phyloP scores from a whole-genome alignment of 2,888 invertebrate genomes.

The Aspidiotus destructor region DNA sequence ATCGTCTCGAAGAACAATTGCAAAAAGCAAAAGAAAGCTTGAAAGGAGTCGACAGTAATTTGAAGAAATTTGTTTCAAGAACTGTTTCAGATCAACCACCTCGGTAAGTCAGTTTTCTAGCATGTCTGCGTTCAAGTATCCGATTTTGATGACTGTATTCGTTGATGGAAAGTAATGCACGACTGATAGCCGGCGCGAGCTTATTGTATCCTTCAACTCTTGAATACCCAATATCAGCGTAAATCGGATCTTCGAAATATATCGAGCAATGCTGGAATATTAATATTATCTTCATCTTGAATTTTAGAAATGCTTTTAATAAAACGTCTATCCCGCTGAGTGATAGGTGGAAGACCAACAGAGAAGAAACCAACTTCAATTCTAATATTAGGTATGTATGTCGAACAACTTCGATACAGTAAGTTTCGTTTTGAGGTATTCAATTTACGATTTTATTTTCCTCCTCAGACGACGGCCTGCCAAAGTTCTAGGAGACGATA shows the following conservation, averaged over 20 bases:
- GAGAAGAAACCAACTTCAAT: conserved; percentile 10
- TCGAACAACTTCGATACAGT: background rate
- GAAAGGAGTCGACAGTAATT: conserved; percentile 23
- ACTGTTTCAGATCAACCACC: conserved; percentile 19
- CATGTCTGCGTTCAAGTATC: background rate
- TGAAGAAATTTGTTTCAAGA: conserved; percentile 26
- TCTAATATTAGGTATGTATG: background rate
- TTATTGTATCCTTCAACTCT: too few species aligned
- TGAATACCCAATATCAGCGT: too few species aligned
- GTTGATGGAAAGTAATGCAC: background rate
- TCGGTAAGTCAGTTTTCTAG: conserved; percentile 9
- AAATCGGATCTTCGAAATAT: too few species aligned
- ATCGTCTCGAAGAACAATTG: conserved; percentile 24
- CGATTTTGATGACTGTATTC: background rate
- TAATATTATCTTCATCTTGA: too few species aligned
- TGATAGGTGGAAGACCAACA: conserved; percentile 24
- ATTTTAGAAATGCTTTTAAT: conserved; percentile 15
- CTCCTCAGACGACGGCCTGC: conserved; percentile 16
- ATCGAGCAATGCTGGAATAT: too few species aligned
- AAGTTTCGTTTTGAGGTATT: background rate
- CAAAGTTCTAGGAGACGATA: conserved; percentile 20
- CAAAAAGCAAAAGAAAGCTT: conserved; percentile 30
- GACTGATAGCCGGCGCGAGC: background rate
- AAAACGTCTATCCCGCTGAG: conserved; percentile 8
- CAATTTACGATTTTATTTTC: background rate